Conservation (phyloP, 2,113 vertebrate species). For the Recurvirostra avosetta region DNA sequence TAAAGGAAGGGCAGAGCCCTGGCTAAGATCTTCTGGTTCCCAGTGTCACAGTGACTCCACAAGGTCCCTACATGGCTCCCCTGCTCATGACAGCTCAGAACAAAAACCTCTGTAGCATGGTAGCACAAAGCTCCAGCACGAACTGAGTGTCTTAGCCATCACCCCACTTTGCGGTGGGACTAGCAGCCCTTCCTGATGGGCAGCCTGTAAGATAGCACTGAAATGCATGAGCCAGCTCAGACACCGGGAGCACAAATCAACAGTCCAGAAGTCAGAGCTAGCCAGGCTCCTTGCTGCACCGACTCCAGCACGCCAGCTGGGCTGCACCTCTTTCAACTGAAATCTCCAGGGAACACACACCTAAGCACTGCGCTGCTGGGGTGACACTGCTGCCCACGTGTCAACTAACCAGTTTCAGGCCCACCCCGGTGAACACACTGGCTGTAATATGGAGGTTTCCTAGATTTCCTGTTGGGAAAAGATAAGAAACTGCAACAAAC, state of each 20-base stretch:
- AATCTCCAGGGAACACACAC: not conserved
- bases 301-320: not conserved
- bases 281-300: not conserved
- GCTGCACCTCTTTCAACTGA: not conserved
- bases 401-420: not conserved
- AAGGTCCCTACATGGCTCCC: not conserved
- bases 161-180: not conserved
- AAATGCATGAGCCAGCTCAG: fast-evolving
- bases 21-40: not conserved
- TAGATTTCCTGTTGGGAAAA: not conserved
- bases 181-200: not conserved
- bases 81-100: not conserved
- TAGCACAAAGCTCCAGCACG: not conserved
- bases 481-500: slow-evolving; percentile 22
- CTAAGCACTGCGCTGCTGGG: not conserved
- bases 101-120: not conserved
- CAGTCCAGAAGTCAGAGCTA: not conserved
- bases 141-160: not conserved
- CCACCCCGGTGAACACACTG: fast-evolving
- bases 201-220: not conserved
- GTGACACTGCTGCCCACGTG: not conserved
- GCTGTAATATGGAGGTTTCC: not conserved
- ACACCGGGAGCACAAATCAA: fast-evolving
- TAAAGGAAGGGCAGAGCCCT: not conserved
- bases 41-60: not conserved